Conservation (phyloP, 1,140 invertebrate species). For the Drosophila melanica region DNA sequence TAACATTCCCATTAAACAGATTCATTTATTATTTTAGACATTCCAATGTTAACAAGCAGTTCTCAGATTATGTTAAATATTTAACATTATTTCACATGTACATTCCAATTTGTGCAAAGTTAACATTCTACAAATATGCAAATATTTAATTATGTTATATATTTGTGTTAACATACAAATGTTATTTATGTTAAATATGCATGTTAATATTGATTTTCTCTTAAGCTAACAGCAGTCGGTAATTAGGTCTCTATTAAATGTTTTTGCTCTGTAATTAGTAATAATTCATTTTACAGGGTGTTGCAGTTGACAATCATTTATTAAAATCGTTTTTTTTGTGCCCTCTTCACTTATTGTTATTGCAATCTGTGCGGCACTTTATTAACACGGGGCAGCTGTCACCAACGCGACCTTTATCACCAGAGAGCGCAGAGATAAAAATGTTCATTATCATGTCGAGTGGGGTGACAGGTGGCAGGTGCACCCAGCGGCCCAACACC, state of each 20-base stretch:
- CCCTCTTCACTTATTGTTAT: slow-evolving; percentile 8
- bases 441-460: slow-evolving; percentile 63
- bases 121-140: not conserved
- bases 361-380: slow-evolving; percentile 55
- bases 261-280: not conserved
- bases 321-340: not conserved
- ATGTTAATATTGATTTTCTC: not conserved
- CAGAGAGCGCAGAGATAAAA: slow-evolving; percentile 24
- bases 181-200: not conserved
- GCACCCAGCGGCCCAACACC: slow-evolving; percentile 1
- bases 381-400: slow-evolving; percentile 65
- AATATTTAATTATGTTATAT: not conserved
- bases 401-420: slow-evolving; percentile 67
- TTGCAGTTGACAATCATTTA: not conserved
- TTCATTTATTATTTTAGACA: too few relatives aligned
- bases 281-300: not conserved
- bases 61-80: too few relatives aligned
- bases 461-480: slow-evolving; percentile 26
- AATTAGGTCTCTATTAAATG: not conserved
- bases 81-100: not conserved
- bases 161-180: not conserved
- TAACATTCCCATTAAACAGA: too few relatives aligned
- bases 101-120: not conserved
- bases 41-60: too few relatives aligned
- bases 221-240: not conserved